A percentile compares a stretch with the other conserved stretches of the same genome.
phyloP scores from a whole-genome alignment of 2,113 vertebrate genomes.

The Serilophus lunatus region DNA sequence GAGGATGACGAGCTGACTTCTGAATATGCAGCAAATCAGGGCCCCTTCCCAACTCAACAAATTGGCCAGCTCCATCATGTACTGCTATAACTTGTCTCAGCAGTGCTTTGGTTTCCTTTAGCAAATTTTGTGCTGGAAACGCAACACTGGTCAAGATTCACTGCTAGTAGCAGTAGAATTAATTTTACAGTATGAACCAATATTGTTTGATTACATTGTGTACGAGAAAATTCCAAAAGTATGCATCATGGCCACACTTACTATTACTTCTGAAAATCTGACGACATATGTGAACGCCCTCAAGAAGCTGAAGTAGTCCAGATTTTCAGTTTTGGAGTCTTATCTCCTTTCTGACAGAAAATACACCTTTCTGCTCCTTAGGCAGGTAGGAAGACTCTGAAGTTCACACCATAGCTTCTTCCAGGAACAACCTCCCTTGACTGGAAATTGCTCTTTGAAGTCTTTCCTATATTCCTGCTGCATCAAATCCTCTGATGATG shows the following conservation, averaged over 20 bases:
- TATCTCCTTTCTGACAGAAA: not conserved
- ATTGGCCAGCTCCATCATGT: accelerated
- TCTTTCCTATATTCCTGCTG: not conserved
- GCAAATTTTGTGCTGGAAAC: not conserved
- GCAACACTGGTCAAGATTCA: not conserved
- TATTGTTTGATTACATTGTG: not conserved
- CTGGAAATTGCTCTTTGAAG: not conserved
- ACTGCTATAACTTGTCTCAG: not conserved
- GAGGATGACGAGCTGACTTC: not conserved
- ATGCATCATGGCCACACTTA: not conserved
- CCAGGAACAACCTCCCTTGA: accelerated
- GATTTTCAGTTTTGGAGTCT: not conserved
- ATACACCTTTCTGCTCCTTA: not conserved
- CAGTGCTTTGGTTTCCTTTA: not conserved
- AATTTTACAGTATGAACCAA: not conserved
- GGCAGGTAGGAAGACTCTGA: not conserved
- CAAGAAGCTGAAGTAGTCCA: not conserved
- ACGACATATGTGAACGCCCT: accelerated
- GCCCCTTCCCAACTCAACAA: accelerated
- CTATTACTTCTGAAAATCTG: not conserved
- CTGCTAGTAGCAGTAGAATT: not conserved
- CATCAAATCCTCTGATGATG: not conserved
- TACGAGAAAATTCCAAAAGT: not conserved
- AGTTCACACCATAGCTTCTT: accelerated
- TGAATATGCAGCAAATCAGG: not conserved